Percentiles rank a stretch among this genome's conserved stretches.
phyloP scores from a whole-genome alignment of 1,140 invertebrate species.

The Choristoneura fumiferana region DNA sequence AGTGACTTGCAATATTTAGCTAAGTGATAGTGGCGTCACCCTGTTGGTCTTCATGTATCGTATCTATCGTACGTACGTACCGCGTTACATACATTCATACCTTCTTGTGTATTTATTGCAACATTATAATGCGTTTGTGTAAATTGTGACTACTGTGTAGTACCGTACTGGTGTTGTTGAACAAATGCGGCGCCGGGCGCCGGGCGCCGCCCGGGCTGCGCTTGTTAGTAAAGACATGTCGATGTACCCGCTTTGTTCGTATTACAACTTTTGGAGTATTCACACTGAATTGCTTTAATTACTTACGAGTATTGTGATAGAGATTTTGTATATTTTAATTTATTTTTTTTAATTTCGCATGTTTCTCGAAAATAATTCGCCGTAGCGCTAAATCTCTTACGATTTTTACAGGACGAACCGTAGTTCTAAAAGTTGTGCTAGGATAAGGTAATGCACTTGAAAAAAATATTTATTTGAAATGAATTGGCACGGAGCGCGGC shows the following conservation, averaged over 20 bases:
- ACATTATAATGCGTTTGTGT: constrained; percentile 32
- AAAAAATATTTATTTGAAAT: constrained; percentile 23
- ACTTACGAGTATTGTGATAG: constrained; percentile 78
- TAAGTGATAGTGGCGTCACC: constrained; percentile 51
- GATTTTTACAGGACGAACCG: constrained; percentile 61
- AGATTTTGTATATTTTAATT: constrained; percentile 78
- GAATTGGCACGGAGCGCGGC: neutral
- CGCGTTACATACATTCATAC: constrained; percentile 19
- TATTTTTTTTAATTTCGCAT: constrained; percentile 74
- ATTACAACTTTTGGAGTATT: constrained; percentile 72
- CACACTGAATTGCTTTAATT: constrained; percentile 77
- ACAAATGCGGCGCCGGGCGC: constrained; percentile 20
- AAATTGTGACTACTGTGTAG: constrained; percentile 55
- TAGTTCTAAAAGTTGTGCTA: constrained; percentile 71
- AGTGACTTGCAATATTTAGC: constrained; percentile 63
- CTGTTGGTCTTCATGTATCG: constrained; percentile 41
- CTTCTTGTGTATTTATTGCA: constrained; percentile 44
- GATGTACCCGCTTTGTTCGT: constrained; percentile 51
- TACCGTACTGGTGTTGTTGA: constrained; percentile 20
- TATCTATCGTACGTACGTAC: constrained; percentile 40
- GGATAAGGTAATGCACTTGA: constrained; percentile 67
- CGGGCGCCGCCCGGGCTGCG: constrained; percentile 23
- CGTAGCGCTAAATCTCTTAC: constrained; percentile 70
- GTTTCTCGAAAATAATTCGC: constrained; percentile 57
- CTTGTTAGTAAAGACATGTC: constrained; percentile 31